phyloP scores from a whole-genome alignment of 2,113 vertebrate genomes.

The Amblyopsis rosae region DNA sequence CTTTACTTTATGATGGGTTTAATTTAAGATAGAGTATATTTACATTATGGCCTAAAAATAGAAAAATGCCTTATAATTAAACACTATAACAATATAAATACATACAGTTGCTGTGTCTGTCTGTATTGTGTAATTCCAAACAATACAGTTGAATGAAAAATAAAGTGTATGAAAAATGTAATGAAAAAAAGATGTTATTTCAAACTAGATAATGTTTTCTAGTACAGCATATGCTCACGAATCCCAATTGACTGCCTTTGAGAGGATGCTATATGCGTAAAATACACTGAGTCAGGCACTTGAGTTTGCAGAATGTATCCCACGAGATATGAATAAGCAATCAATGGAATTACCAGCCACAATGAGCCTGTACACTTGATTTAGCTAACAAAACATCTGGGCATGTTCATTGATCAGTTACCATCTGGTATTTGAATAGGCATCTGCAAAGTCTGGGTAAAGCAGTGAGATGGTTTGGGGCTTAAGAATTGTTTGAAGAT shows the following conservation, averaged over 20 bases:
- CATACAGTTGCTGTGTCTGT: no score
- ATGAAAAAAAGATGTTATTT: neutral
- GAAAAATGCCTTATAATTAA: no score
- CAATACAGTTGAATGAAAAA: neutral
- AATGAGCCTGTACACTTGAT: conserved; percentile 18
- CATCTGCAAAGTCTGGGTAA: neutral
- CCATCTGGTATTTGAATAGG: conserved; percentile 9
- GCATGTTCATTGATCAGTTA: conserved; percentile 30
- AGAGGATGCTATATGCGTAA: neutral
- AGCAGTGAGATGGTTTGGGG: no score
- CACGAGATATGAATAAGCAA: conserved; percentile 2
- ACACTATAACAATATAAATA: no score
- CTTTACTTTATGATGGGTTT: no score
- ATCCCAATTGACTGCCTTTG: conserved; percentile 10
- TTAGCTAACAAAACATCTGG: neutral
- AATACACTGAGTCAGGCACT: neutral
- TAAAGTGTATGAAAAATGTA: neutral
- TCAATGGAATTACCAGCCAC: neutral
- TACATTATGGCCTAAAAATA: no score
- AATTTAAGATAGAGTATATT: no score
- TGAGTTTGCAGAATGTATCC: conserved; percentile 5
- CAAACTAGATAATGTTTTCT: conserved; percentile 5
- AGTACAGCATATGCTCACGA: neutral
- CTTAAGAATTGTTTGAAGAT: neutral
- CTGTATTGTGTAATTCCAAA: no score